A percentile compares a stretch with the other conserved stretches of the same genome.
Evolutionary conservation across 2,113 vertebrate genomes (phyloP).

Genomic region (Eudorcas thomsonii): DNA sequence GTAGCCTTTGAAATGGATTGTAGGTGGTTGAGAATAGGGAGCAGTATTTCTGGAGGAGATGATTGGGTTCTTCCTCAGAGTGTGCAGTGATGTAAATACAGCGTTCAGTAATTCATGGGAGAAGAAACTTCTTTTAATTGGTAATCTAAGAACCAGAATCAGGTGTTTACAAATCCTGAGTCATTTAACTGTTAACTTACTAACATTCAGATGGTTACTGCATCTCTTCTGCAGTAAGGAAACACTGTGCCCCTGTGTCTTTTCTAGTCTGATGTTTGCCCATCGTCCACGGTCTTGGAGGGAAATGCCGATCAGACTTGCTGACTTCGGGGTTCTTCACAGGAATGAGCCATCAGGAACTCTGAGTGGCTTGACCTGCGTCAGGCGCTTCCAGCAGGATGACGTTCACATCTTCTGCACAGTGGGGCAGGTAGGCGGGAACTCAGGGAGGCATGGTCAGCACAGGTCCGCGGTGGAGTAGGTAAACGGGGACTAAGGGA

Average conservation of each 20-base stretch:
- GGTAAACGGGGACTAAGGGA: constrained; percentile 73
- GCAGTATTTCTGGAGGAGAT: not conserved
- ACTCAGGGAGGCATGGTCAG: rapidly evolving
- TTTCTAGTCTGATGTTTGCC: constrained; percentile 91
- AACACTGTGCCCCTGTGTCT: not conserved
- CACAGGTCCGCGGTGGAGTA: constrained; percentile 84
- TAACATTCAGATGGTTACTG: not conserved
- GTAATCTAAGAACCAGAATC: not conserved
- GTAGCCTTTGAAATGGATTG: not conserved
- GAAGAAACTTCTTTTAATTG: not conserved
- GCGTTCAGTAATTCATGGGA: not conserved
- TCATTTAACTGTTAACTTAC: not conserved
- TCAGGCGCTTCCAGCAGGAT: constrained; percentile 95
- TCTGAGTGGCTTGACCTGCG: constrained; percentile 90
- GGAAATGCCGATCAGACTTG: constrained; percentile 92
- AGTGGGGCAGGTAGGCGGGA: constrained; percentile 89
- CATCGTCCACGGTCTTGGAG: constrained; percentile 95
- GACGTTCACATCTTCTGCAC: constrained; percentile 97
- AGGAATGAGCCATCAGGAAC: constrained; percentile 93
- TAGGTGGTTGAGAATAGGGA: not conserved
- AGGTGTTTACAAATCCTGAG: not conserved
- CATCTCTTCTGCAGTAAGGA: not conserved
- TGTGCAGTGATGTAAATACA: not conserved
- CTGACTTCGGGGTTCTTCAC: constrained; percentile 96
- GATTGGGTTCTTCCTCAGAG: not conserved